phyloP scores from a whole-genome alignment of 1,140 invertebrate species.

The Zaprionus kolodkinae region DNA sequence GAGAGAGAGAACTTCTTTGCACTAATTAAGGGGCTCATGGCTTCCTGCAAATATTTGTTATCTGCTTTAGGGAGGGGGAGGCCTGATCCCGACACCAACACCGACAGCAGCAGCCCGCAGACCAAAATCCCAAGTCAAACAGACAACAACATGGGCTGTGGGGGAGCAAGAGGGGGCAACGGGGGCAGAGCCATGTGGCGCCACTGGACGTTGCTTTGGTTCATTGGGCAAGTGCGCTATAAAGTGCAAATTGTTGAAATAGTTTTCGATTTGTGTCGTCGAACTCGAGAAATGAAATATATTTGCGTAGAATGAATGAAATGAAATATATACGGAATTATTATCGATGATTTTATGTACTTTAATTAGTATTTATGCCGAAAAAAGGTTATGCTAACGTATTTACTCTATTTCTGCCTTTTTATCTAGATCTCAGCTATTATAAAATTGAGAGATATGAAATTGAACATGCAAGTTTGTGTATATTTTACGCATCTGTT shows the following conservation, averaged over 20 bases:
- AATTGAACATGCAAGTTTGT: no score
- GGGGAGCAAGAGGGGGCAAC: neutral
- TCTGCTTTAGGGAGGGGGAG: conserved; percentile 54
- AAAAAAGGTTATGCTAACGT: neutral
- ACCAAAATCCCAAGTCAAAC: conserved; percentile 53
- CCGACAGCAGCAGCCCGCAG: conserved; percentile 10
- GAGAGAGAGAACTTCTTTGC: conserved; percentile 64
- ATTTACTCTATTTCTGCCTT: no score
- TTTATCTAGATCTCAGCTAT: no score
- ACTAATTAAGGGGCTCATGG: conserved; percentile 83
- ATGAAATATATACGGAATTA: conserved; percentile 10
- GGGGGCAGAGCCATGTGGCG: conserved; percentile 72
- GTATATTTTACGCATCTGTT: no score
- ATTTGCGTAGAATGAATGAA: neutral
- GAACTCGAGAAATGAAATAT: conserved; percentile 16
- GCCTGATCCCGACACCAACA: conserved; percentile 25
- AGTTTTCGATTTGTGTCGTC: conserved; percentile 63
- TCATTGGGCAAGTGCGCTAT: conserved; percentile 74
- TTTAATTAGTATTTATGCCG: neutral
- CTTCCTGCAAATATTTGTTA: conserved; percentile 83
- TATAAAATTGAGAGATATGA: no score
- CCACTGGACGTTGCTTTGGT: conserved; percentile 63
- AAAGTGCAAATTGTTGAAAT: conserved; percentile 73
- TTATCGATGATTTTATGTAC: neutral
- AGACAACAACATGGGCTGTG: conserved; percentile 23